Conservation (phyloP, 1,140 invertebrate genomes). For the Pectinophora gossypiella region DNA sequence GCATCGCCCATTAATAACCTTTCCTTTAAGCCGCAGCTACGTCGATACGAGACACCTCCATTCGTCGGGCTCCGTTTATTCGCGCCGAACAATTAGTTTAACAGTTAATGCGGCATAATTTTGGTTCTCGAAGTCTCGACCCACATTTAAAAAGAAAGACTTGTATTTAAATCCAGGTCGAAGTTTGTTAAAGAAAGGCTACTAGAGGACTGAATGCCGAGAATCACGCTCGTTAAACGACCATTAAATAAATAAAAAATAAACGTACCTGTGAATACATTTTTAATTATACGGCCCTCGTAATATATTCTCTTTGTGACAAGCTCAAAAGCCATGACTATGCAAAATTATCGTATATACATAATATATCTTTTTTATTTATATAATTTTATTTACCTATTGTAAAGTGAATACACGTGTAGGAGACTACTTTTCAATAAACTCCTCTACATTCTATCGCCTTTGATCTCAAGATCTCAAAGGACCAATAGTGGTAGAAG, state of each 20-base stretch:
- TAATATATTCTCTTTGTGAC: constrained; percentile 5
- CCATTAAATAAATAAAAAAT: constrained; percentile 11
- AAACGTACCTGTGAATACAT: constrained; percentile 1
- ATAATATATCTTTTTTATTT: no score
- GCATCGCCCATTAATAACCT: constrained; percentile 3
- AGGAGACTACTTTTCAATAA: no score
- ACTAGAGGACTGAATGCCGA: constrained; percentile 7
- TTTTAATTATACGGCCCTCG: constrained; percentile 15
- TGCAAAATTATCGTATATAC: no score
- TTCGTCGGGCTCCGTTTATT: constrained; percentile 13
- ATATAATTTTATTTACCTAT: no score
- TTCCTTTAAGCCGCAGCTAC: neutral
- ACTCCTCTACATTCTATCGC: no score
- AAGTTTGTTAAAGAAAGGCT: constrained; percentile 13
- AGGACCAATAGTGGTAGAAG: no score
- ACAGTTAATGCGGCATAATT: constrained; percentile 16
- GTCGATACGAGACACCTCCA: constrained; percentile 4
- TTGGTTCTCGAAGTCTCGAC: constrained; percentile 9
- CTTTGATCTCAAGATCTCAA: no score
- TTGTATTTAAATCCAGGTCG: constrained; percentile 15
- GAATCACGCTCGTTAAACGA: constrained; percentile 13
- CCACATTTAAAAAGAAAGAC: constrained; percentile 8
- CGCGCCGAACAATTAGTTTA: constrained; percentile 12
- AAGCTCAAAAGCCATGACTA: neutral
- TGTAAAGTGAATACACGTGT: no score